A percentile compares a stretch with the other conserved stretches of the same genome.
Evolutionary conservation across 2,888 invertebrate species (phyloP).

Genomic region (Hydropsyche betteni): DNA sequence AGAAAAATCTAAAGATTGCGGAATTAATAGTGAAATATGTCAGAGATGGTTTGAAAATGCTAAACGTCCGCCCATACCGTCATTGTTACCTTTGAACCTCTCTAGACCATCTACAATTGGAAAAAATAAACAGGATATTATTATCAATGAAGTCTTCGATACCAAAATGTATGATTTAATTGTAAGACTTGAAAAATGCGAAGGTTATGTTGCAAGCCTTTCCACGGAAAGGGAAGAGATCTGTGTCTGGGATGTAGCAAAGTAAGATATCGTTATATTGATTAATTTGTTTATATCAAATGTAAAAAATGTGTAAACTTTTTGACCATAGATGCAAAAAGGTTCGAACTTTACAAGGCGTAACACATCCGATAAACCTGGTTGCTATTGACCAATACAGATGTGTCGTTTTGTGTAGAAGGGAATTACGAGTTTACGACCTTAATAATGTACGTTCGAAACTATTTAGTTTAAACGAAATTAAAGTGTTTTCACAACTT

Average conservation of each 20-base stretch:
- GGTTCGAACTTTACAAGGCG: conserved; percentile 75
- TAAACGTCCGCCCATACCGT: conserved; percentile 68
- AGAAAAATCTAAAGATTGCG: conserved; percentile 42
- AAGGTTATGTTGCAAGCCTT: conserved; percentile 78
- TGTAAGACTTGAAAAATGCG: conserved; percentile 71
- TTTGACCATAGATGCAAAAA: conserved; percentile 64
- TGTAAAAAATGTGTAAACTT: too few relatives aligned
- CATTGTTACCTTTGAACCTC: conserved; percentile 68
- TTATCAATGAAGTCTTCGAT: conserved; percentile 61
- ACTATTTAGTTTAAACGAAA: background rate
- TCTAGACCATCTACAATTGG: conserved; percentile 60
- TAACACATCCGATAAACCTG: conserved; percentile 80
- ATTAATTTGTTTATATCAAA: conserved; percentile 12
- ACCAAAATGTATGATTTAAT: conserved; percentile 69
- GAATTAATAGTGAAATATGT: conserved; percentile 56
- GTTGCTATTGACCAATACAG: conserved; percentile 79
- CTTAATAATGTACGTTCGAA: conserved; percentile 71
- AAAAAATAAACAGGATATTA: conserved; percentile 52
- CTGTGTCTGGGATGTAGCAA: conserved; percentile 81
- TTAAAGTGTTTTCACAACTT: background rate
- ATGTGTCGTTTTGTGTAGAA: conserved; percentile 81
- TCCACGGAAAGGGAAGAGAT: conserved; percentile 80
- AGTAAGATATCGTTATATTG: conserved; percentile 55
- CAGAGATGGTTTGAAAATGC: conserved; percentile 62
- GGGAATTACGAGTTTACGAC: conserved; percentile 83